A percentile compares a stretch with the other conserved stretches of the same genome.
Evolutionary conservation across 2,797 vertebrate species (phyloP).

Genomic region (Naso thynnoides): DNA sequence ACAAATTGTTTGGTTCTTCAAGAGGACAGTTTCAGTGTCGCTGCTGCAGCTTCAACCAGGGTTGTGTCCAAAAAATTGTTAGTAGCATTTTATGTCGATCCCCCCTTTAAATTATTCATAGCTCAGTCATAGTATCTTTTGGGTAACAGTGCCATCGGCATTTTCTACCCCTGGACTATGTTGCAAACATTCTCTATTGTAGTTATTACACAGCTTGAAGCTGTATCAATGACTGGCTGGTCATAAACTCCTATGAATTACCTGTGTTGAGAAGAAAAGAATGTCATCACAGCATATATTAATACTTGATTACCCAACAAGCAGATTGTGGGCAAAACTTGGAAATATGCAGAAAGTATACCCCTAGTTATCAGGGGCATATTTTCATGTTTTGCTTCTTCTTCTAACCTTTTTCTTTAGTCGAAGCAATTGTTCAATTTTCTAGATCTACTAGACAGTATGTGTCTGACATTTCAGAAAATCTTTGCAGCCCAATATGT

Average conservation of each 20-base stretch:
- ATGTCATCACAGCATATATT: neutral
- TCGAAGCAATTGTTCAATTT: too few species aligned
- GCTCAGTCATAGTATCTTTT: neutral
- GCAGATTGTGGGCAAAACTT: too few species aligned
- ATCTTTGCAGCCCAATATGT: neutral
- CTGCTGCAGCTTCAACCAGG: neutral
- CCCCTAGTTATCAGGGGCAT: too few species aligned
- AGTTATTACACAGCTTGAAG: neutral
- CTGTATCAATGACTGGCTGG: neutral
- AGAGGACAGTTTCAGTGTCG: neutral
- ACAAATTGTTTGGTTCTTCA: neutral
- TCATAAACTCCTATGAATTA: neutral
- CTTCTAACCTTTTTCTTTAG: too few species aligned
- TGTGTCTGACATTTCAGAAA: neutral
- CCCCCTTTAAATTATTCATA: neutral
- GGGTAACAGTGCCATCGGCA: neutral
- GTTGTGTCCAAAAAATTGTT: neutral
- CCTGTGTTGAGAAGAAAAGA: neutral
- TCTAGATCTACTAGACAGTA: neutral
- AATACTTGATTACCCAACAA: constrained; percentile 7
- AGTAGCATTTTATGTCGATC: neutral
- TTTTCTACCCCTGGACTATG: neutral
- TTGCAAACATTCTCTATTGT: neutral
- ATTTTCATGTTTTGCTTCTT: too few species aligned
- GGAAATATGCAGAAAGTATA: too few species aligned